phyloP scores from a whole-genome alignment of 2,888 invertebrate genomes.

The Nephrotoma flavescens region DNA sequence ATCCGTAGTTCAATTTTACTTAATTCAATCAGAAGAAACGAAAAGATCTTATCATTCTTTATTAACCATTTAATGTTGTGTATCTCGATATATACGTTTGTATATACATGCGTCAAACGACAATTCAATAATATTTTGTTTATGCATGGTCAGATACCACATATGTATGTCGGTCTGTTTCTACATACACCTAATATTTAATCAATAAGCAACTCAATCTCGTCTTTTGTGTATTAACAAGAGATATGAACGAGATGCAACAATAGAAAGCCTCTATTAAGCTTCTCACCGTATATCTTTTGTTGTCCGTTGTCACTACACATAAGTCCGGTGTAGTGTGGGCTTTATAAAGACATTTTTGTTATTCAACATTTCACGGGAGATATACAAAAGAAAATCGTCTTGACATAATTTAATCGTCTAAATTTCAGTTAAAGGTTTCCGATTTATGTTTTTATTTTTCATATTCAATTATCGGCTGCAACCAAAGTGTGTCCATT shows the following conservation, averaged over 20 bases:
- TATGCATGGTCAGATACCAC: not conserved
- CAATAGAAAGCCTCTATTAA: not conserved
- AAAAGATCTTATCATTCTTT: not conserved
- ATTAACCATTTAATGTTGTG: not conserved
- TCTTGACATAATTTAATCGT: not conserved
- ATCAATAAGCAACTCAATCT: not conserved
- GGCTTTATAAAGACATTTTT: not conserved
- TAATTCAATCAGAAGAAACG: not conserved
- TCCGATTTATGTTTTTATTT: not conserved
- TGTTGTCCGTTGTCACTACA: not conserved
- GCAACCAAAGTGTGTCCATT: not conserved
- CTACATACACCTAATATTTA: not conserved
- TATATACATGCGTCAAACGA: not conserved
- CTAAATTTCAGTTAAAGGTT: not conserved
- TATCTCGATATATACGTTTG: not conserved
- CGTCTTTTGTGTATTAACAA: not conserved
- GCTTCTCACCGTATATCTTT: not conserved
- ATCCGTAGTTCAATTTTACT: not conserved
- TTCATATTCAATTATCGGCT: not conserved
- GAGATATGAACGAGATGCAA: not conserved
- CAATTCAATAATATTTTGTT: not conserved
- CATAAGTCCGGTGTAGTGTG: not conserved
- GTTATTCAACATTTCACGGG: not conserved
- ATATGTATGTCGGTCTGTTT: not conserved
- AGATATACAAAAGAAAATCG: not conserved